Conservation (phyloP, 2,113 vertebrate species). For the Herpetotheres cachinnans region DNA sequence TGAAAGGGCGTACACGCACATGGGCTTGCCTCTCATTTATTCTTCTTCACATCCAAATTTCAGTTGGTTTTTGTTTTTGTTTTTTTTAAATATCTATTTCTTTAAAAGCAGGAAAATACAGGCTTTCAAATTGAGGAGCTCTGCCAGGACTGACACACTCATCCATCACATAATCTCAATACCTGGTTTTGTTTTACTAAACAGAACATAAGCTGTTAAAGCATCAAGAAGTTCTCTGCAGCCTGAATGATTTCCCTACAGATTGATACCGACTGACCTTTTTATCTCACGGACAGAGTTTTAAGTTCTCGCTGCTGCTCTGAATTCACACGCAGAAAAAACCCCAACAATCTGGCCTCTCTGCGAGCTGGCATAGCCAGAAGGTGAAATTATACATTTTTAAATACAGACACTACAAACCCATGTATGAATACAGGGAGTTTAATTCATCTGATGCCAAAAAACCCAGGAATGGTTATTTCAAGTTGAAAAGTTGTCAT, state of each 20-base stretch:
- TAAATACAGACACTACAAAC: not conserved
- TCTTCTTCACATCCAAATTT: not conserved
- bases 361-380: not conserved
- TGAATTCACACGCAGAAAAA: not conserved
- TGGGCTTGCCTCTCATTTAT: not conserved
- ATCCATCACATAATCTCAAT: not conserved
- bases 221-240: not conserved
- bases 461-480: not conserved
- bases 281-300: not conserved
- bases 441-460: constrained; percentile 1
- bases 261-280: not conserved
- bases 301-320: not conserved
- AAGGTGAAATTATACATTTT: not conserved
- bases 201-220: not conserved
- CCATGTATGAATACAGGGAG: rapidly evolving
- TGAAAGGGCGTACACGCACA: constrained; percentile 78
- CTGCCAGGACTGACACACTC: not conserved
- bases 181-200: not conserved
- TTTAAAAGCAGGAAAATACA: not conserved
- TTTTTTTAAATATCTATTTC: not conserved
- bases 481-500: constrained; percentile 6
- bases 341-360: not conserved
- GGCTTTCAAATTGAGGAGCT: not conserved
- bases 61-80: not conserved
- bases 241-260: not conserved